A percentile compares a stretch with the other conserved stretches of the same genome.
phyloP scores from a whole-genome alignment of 2,113 vertebrate species.

The Jacana jacana region DNA sequence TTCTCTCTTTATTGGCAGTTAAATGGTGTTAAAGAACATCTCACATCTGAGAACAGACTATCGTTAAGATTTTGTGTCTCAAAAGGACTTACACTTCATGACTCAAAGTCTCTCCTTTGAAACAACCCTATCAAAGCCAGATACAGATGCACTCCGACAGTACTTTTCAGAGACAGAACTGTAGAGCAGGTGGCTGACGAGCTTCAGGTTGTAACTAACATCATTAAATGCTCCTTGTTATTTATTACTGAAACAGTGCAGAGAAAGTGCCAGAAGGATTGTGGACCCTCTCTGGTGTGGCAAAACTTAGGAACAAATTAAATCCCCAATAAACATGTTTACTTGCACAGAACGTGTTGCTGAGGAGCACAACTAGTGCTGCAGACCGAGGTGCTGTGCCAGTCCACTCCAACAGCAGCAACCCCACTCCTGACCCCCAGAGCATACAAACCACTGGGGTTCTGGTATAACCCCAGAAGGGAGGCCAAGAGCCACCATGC shows the following conservation, averaged over 20 bases:
- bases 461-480: background rate
- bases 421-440: accelerated
- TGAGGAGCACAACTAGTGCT: accelerated
- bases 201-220: background rate
- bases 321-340: background rate
- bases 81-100: background rate
- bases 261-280: background rate
- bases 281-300: background rate
- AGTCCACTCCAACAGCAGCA: accelerated
- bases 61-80: background rate
- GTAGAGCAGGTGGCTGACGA: background rate
- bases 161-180: background rate
- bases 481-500: background rate
- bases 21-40: background rate
- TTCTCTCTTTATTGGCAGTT: background rate
- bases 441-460: background rate
- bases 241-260: background rate
- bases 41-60: background rate
- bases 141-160: background rate
- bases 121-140: background rate
- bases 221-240: background rate
- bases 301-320: background rate
- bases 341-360: background rate
- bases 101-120: background rate
- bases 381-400: background rate